Evolutionary conservation across 2,888 invertebrate genomes (phyloP).

Genomic region (Volucella inflata): DNA sequence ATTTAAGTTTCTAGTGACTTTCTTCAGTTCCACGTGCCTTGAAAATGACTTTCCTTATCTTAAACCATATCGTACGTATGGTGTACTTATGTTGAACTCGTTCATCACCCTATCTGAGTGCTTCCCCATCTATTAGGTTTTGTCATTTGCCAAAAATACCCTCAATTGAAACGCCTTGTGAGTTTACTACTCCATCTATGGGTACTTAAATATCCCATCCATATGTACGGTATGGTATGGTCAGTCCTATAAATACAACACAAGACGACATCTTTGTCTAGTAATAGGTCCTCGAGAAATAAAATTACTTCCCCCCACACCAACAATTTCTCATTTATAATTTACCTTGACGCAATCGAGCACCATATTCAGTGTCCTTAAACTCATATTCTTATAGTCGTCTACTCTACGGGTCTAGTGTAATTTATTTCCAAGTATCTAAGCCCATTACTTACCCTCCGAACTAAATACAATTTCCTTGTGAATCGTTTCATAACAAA

Average conservation of each 20-base stretch:
- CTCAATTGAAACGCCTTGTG: neutral
- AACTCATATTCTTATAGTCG: neutral
- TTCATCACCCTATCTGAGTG: neutral
- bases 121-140: constrained; percentile 13
- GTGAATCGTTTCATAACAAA: constrained; percentile 66
- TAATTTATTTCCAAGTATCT: constrained; percentile 52
- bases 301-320: constrained; percentile 6
- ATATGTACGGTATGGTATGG: neutral
- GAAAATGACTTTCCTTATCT: neutral
- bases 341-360: constrained; percentile 53
- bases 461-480: constrained; percentile 47
- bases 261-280: neutral
- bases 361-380: constrained; percentile 12
- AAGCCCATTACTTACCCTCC: constrained; percentile 44
- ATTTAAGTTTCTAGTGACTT: too few relatives aligned
- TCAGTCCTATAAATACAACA: neutral
- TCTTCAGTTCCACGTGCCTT: too few relatives aligned
- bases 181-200: neutral
- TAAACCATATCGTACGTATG: neutral
- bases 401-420: neutral
- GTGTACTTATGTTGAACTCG: too few relatives aligned
- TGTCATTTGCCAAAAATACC: neutral
- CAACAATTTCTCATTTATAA: constrained; percentile 26
- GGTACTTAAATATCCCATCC: neutral
- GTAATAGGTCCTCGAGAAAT: constrained; percentile 19